Base-by-base conservation (phyloP, 1,140 invertebrate genomes). In the Monomorium pharaonis region DNA sequence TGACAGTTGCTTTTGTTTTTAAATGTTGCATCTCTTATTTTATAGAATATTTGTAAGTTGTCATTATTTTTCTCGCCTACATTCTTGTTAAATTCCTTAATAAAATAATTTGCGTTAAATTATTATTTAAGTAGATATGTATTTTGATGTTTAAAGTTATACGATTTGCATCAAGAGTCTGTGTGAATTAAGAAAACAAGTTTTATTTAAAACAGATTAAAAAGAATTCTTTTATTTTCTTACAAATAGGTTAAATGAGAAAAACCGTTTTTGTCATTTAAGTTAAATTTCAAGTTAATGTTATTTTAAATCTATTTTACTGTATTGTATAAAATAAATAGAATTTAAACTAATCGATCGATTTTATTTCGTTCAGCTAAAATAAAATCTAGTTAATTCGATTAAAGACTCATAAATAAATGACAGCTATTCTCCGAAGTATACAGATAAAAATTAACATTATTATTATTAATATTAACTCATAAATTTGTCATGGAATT, bases 321-420 rank as follows among this genome's bases (percentile, higher is more conserved):
- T 30, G 4, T 42, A 42, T 44, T 44, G 9, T 2, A 24, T 80
- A 3, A 56, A 69, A 27, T n/a, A 80, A 16, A 27, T n/a, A 80
- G 16, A 27, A 30, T 56, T 37, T 4, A 54, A 24, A 5, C 10
- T 67, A 10, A 80, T 80, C 1, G 7, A 27, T 10, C 6, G 24
- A 42, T 18, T n/a, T 76, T 2, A 7, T 37, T 37, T 18, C 10
- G 12, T 44, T 63, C 6, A 44, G 2, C n/a, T 63, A 63, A 47
- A 77, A 77, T 77, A 33, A 44, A 62, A 44, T 77, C 1, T 16
- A 80, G 21, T 42, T 54, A 42, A 27, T 69, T 33, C 6, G 9
- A 47, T 33, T 33, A 63, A 47, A n/a, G 18, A 30, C 30, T 6
- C 12, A 1, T 6, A 63, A 30, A 27, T 33, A 16, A 63, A 33